These are phyloP conservation scores for Bagarius yarrelli DNA, from an alignment of 2,113 vertebrate genomes.

Conservation along the genomic window DNA sequence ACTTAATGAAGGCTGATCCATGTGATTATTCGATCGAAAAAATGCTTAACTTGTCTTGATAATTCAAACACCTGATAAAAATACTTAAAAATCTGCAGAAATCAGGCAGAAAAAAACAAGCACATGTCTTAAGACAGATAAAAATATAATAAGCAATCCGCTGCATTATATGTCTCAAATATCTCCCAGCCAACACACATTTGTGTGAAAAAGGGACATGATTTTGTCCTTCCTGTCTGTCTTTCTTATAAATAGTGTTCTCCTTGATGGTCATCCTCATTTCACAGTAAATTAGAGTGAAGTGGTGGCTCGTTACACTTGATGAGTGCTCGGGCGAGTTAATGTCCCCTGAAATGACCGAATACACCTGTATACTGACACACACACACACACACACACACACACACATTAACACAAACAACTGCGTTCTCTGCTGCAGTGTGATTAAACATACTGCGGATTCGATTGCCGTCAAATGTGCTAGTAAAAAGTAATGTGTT, in stretches of 20 bases:
- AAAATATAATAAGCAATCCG: neutral
- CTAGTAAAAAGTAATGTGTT: neutral
- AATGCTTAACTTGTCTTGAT: neutral
- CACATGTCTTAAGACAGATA: neutral
- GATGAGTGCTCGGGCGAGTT: slow-evolving; percentile 29
- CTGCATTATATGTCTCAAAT: neutral
- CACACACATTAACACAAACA: neutral
- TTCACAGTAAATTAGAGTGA: slow-evolving; percentile 44
- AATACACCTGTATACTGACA: neutral
- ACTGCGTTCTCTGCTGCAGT: neutral
- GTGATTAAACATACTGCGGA: neutral
- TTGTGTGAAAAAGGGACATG: neutral
- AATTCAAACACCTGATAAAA: neutral
- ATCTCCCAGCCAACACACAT: slow-evolving; percentile 6
- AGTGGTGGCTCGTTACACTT: slow-evolving; percentile 28
- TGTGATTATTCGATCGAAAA: neutral
- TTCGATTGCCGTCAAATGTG: neutral
- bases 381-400: too few species aligned
- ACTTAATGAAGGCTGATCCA: neutral
- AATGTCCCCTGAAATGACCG: slow-evolving; percentile 18
- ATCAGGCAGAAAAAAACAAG: neutral
- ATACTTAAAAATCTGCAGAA: too few species aligned
- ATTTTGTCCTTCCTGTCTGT: neutral
- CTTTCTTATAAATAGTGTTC: slow-evolving; percentile 20
- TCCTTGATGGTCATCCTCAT: slow-evolving; percentile 40